Percentiles rank a stretch among this genome's conserved stretches.
These are phyloP conservation scores for Ylistrum balloti DNA, from an alignment of 1,140 invertebrate species.

Conservation along the genomic window DNA sequence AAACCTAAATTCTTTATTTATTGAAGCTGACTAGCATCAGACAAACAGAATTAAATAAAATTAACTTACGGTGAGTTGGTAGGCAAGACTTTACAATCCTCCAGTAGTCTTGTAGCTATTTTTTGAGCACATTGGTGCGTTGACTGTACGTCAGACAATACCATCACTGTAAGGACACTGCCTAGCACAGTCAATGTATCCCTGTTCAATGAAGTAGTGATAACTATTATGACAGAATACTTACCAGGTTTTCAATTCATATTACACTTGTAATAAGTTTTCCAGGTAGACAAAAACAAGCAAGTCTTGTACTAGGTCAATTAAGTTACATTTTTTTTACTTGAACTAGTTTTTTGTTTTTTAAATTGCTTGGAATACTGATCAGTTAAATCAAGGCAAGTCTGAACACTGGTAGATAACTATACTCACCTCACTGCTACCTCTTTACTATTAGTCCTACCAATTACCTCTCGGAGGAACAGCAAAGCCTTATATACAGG, in stretches of 20 bases:
- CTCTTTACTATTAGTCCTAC: slow-evolving; percentile 51
- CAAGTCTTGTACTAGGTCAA: too few relatives aligned
- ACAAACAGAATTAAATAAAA: too few relatives aligned
- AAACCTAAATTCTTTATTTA: too few relatives aligned
- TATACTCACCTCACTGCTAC: slow-evolving; percentile 49
- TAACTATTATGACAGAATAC: too few relatives aligned
- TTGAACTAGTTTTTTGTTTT: too few relatives aligned
- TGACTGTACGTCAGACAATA: background rate
- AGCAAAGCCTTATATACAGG: slow-evolving; percentile 46
- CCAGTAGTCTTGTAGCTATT: background rate
- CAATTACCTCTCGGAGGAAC: slow-evolving; percentile 46
- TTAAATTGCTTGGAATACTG: too few relatives aligned
- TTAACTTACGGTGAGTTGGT: background rate
- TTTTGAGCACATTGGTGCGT: background rate
- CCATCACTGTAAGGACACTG: background rate
- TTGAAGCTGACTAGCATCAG: too few relatives aligned
- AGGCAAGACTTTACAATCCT: background rate
- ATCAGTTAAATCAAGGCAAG: too few relatives aligned
- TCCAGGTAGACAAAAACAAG: too few relatives aligned
- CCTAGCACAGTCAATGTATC: background rate
- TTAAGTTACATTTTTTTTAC: too few relatives aligned
- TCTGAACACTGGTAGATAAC: background rate
- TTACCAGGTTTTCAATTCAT: too few relatives aligned
- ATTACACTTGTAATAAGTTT: too few relatives aligned
- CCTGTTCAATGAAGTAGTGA: background rate